Evolutionary conservation across 2,888 invertebrate genomes (phyloP).

Genomic region (Steinernema scapterisci): DNA sequence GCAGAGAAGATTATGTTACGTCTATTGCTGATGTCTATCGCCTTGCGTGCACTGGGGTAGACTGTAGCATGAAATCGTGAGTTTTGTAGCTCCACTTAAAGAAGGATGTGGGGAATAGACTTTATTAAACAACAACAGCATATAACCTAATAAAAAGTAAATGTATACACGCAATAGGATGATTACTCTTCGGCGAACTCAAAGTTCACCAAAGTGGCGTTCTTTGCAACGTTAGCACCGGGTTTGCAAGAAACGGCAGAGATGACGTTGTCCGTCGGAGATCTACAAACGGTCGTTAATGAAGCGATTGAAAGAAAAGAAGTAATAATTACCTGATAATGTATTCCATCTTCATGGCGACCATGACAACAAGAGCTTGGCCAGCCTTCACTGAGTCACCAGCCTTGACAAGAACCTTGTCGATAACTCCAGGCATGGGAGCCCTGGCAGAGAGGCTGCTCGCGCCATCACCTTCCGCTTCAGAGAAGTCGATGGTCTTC

Average conservation of each 20-base stretch:
- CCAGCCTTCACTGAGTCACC: constrained; percentile 80
- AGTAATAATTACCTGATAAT: constrained; percentile 75
- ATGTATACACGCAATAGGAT: neutral
- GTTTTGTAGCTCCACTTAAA: too few relatives aligned
- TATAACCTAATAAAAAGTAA: neutral
- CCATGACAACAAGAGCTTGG: constrained; percentile 87
- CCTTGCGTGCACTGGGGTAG: too few relatives aligned
- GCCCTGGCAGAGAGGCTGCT: constrained; percentile 71
- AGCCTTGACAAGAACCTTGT: constrained; percentile 79
- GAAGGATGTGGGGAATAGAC: neutral
- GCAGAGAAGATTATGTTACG: too few relatives aligned
- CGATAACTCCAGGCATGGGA: constrained; percentile 94
- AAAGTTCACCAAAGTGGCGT: constrained; percentile 57
- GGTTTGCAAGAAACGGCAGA: constrained; percentile 54
- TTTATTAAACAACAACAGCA: neutral
- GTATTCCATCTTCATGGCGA: constrained; percentile 99
- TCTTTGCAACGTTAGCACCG: constrained; percentile 62
- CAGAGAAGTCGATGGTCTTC: constrained; percentile 21
- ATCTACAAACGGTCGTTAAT: constrained; percentile 42
- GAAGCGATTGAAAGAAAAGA: neutral
- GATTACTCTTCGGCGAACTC: constrained; percentile 21
- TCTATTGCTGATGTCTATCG: too few relatives aligned
- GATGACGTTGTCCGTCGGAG: constrained; percentile 56
- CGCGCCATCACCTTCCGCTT: neutral
- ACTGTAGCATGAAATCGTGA: too few relatives aligned